Percentiles rank a stretch among this genome's conserved stretches.
Conservation (phyloP, 2,113 vertebrate genomes). For the Semicossyphus pulcher region DNA sequence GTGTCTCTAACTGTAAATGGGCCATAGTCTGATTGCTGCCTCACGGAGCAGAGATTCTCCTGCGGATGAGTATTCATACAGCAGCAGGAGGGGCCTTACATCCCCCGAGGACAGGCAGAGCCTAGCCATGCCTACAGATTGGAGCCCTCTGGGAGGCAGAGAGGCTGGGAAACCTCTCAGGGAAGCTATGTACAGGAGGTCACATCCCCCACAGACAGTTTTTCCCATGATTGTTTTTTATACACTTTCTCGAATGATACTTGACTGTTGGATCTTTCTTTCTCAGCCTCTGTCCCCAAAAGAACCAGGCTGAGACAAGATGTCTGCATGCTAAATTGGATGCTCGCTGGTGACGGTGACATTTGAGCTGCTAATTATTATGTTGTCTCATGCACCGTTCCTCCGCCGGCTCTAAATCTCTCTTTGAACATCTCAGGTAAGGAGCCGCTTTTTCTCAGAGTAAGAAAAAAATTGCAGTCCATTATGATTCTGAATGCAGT, state of each 20-base stretch:
- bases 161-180: constrained; percentile 36
- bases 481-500: constrained; percentile 61
- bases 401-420: constrained; percentile 54
- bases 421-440: constrained; percentile 64
- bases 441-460: constrained; percentile 30
- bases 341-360: constrained; percentile 65
- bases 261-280: constrained; percentile 1
- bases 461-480: constrained; percentile 33
- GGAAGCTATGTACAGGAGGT: constrained; percentile 31
- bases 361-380: constrained; percentile 77
- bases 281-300: constrained; percentile 31
- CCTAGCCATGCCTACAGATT: constrained; percentile 56
- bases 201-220: constrained; percentile 54
- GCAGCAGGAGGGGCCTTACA: constrained; percentile 54
- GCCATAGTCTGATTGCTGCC: constrained; percentile 45
- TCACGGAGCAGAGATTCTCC: constrained; percentile 30
- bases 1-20: constrained; percentile 46
- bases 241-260: constrained; percentile 4
- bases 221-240: constrained; percentile 31
- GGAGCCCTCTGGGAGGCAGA: constrained; percentile 53
- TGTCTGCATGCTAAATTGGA: constrained; percentile 64
- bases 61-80: constrained; percentile 36
- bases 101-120: constrained; percentile 45
- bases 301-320: constrained; percentile 36
- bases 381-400: constrained; percentile 67